Percentiles rank a stretch among this genome's conserved stretches.
Conservation (phyloP, 1,140 invertebrate species). For the Cyphomyrmex costatus region DNA sequence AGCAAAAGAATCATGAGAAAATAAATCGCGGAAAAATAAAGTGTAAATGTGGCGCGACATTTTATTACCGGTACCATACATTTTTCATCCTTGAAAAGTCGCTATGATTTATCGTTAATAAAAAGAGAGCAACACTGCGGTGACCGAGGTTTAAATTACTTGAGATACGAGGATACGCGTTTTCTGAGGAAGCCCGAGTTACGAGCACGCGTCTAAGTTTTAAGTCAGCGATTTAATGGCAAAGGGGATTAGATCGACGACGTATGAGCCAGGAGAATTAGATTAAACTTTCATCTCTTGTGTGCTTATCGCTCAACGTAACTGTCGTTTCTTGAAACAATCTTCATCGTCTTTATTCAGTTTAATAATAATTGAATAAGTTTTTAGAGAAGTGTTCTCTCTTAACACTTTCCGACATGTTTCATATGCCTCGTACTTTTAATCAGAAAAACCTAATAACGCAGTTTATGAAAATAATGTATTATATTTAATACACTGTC, state of each 20-base stretch:
- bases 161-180: slow-evolving; percentile 62
- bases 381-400: neutral
- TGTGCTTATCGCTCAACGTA: slow-evolving; percentile 8
- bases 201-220: slow-evolving; percentile 65
- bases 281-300: slow-evolving; percentile 51
- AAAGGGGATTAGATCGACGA: slow-evolving; percentile 69
- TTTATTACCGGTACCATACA: slow-evolving; percentile 38
- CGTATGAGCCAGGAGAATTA: slow-evolving; percentile 30
- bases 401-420: neutral
- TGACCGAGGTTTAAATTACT: slow-evolving; percentile 65
- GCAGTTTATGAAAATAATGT: neutral
- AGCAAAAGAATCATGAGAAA: neutral
- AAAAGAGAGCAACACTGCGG: slow-evolving; percentile 53
- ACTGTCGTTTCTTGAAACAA: neutral
- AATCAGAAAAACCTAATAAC: neutral
- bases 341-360: neutral
- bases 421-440: neutral
- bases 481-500: neutral
- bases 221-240: slow-evolving; percentile 71
- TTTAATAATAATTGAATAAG: neutral
- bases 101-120: slow-evolving; percentile 70
- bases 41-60: slow-evolving; percentile 27
- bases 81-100: slow-evolving; percentile 40
- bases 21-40: slow-evolving; percentile 25
- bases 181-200: slow-evolving; percentile 61